Percentiles rank a stretch among this genome's conserved stretches.
phyloP scores from a whole-genome alignment of 2,113 vertebrate species.

The Nesospiza acunhae region DNA sequence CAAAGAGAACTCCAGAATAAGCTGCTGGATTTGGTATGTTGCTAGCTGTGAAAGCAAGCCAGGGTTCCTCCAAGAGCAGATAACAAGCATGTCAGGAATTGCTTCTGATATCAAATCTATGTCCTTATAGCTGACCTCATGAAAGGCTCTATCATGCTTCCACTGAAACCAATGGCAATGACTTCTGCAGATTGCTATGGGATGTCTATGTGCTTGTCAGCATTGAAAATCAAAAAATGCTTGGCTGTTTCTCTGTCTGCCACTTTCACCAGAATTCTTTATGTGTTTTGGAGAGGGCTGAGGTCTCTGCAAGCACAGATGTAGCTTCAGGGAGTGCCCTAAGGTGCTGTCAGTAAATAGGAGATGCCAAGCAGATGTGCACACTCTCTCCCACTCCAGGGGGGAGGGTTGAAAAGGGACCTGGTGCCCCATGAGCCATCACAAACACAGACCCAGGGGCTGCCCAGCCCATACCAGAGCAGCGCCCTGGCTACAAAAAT shows the following conservation, averaged over 20 bases:
- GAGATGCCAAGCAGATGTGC: background rate
- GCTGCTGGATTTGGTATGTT: background rate
- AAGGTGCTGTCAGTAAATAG: background rate
- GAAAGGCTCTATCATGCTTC: background rate
- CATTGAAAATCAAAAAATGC: background rate
- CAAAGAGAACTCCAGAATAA: background rate
- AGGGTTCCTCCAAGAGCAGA: background rate
- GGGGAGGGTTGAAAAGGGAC: background rate
- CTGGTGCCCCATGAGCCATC: background rate
- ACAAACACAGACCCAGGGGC: background rate
- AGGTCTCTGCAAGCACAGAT: background rate
- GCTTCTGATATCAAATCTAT: conserved; percentile 13
- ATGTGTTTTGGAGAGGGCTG: background rate
- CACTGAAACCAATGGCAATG: background rate
- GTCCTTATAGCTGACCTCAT: conserved; percentile 17
- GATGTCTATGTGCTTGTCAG: background rate
- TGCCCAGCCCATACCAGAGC: background rate
- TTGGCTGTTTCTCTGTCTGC: background rate
- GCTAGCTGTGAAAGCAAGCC: background rate
- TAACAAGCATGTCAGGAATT: conserved; percentile 21
- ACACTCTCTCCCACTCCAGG: background rate
- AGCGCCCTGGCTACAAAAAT: background rate
- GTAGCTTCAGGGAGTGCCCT: background rate
- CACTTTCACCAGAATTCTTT: background rate
- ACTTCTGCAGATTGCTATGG: background rate